phyloP scores from a whole-genome alignment of 1,140 invertebrate genomes.

The Drosophila nigrodunni region DNA sequence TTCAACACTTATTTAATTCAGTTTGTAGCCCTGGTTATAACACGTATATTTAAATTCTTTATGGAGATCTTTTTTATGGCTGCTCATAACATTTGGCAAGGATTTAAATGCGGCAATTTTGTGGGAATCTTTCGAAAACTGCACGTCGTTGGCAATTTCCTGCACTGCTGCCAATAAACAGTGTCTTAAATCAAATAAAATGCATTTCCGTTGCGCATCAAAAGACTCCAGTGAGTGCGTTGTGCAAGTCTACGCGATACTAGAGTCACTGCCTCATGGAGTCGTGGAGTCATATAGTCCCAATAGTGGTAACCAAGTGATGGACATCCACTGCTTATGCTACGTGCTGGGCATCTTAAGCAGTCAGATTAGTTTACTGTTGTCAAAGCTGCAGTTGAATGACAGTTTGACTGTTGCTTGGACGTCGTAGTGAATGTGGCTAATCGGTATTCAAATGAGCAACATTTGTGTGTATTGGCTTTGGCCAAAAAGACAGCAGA shows the following conservation, averaged over 20 bases:
- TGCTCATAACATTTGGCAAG: conserved; percentile 56
- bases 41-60: not conserved
- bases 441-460: conserved; percentile 80
- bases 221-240: conserved; percentile 20
- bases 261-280: conserved; percentile 5
- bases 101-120: conserved; percentile 50
- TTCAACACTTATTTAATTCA: not conserved
- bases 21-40: not conserved
- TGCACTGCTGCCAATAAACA: conserved; percentile 62
- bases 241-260: conserved; percentile 45
- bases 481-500: conserved; percentile 37
- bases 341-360: conserved; percentile 71
- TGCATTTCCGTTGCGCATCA: conserved; percentile 55
- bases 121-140: conserved; percentile 18
- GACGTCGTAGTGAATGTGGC: conserved; percentile 31
- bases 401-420: conserved; percentile 29
- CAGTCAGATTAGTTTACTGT: conserved; percentile 39
- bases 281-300: not conserved
- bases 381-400: conserved; percentile 35
- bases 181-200: conserved; percentile 46
- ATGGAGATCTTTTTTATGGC: conserved; percentile 1
- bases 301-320: conserved; percentile 1
- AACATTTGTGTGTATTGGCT: conserved; percentile 47
- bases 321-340: conserved; percentile 18
- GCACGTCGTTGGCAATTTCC: conserved; percentile 61